A percentile compares a stretch with the other conserved stretches of the same genome.
These are phyloP conservation scores for Hylomyscus alleni DNA, from an alignment of 2,797 vertebrate genomes.

Conservation along the genomic window DNA sequence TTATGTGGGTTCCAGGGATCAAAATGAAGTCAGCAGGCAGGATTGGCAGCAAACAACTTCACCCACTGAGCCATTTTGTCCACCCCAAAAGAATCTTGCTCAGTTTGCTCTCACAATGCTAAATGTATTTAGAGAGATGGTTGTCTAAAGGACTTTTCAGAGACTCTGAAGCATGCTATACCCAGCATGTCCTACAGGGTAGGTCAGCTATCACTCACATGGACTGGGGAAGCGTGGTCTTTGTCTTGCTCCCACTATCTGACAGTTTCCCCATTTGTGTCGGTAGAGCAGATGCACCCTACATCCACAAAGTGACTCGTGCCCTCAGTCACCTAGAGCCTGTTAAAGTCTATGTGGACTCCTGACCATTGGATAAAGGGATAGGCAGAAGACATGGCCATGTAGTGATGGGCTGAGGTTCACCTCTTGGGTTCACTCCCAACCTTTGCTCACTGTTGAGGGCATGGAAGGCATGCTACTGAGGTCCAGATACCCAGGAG, in stretches of 20 bases:
- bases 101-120: neutral
- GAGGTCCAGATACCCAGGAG: neutral
- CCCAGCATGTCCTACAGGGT: neutral
- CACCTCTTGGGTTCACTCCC: neutral
- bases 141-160: neutral
- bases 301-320: too few species aligned
- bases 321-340: neutral
- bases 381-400: neutral
- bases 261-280: neutral
- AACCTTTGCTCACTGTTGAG: neutral
- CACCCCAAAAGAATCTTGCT: neutral
- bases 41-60: neutral
- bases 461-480: too few species aligned
- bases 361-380: neutral
- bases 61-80: neutral
- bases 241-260: neutral
- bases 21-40: neutral
- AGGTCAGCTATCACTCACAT: neutral
- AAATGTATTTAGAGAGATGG: neutral
- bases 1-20: neutral
- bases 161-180: neutral
- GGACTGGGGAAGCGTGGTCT: too few species aligned
- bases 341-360: neutral
- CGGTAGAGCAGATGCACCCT: neutral
- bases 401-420: neutral